Base-by-base conservation (phyloP, 1,140 invertebrate species). In the Hesperophylax magnus region DNA sequence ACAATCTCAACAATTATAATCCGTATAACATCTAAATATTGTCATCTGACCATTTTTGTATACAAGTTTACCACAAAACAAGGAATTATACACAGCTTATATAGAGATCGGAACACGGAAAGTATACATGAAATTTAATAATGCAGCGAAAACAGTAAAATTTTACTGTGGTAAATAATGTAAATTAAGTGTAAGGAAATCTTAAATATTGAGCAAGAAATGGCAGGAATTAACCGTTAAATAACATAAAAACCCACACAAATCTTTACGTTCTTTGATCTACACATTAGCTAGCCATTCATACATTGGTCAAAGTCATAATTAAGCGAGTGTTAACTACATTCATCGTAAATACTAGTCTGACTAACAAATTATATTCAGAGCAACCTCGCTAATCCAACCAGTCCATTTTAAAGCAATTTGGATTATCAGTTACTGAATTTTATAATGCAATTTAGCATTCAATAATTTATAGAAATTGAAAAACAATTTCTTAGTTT, bases 1-100 rank as follows among this genome's bases (percentile, higher is more conserved):
- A 60, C 72, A 76, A 76, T 76, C 54, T 76, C 54, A 76, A 60
- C 71, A 75, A 75, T 74, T 71, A 71, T 71, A 52, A 52, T 18
- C 47, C 67, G 17, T 18, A 52, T 53, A 72, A 53, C 52, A 53
- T 72, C 69, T 72, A 72, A 47, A 72, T 72, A 72, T 72, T 72
- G 69, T 72, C 71, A 75, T 39, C 20, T 58, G 72, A 61, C 17
- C 54, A 34, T 52, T 72, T 72, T 39, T 72, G n/a, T n/a, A 53
- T 54, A 54, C 69, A 20, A 31, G 31, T 39, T 56, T 34, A 60
- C 56, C 54, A 31, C 6, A 22, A 39, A 47, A 31, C 27, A 39
- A 39, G 14, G 17, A 8, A 34, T 39, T 34, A 60, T 11, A 60
- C 34, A n/a, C 22, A 76, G n/a, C 24, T 58, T 9, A 56, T 56